phyloP scores from a whole-genome alignment of 1,140 invertebrate species.

The Homarus americanus region DNA sequence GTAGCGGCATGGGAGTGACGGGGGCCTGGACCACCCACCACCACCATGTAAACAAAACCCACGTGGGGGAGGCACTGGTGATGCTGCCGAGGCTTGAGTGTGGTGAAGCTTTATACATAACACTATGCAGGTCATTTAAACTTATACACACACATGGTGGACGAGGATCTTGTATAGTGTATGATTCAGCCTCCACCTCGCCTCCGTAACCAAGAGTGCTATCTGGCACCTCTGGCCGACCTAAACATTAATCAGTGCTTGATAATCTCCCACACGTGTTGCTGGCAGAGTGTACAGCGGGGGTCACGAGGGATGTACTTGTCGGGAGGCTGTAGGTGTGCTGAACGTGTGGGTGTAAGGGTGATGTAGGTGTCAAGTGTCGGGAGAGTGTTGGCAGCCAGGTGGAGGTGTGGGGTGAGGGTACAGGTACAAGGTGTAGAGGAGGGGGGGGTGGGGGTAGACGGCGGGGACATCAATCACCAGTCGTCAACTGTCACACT shows the following conservation, averaged over 20 bases:
- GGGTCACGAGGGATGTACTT: not conserved
- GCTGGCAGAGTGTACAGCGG: not conserved
- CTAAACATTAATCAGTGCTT: not conserved
- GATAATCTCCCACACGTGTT: constrained; percentile 1
- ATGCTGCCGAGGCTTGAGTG: too few species aligned
- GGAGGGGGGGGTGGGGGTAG: too few species aligned
- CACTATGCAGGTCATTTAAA: not conserved
- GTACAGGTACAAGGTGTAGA: too few species aligned
- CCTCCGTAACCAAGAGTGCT: not conserved
- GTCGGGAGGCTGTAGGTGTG: not conserved
- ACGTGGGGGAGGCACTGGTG: not conserved
- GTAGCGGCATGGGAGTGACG: not conserved
- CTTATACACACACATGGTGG: not conserved
- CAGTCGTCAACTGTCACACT: too few species aligned
- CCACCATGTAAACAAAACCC: not conserved
- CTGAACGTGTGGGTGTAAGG: not conserved
- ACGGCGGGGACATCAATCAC: too few species aligned
- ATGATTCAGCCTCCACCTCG: too few species aligned
- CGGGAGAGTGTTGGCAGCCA: not conserved
- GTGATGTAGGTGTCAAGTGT: not conserved
- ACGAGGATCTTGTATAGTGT: too few species aligned
- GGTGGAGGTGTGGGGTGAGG: too few species aligned
- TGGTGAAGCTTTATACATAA: not conserved
- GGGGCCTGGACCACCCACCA: not conserved
- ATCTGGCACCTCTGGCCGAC: not conserved